Percentiles rank a stretch among this genome's conserved stretches.
phyloP scores from a whole-genome alignment of 2,888 invertebrate species.

The Leistus spinibarbis region DNA sequence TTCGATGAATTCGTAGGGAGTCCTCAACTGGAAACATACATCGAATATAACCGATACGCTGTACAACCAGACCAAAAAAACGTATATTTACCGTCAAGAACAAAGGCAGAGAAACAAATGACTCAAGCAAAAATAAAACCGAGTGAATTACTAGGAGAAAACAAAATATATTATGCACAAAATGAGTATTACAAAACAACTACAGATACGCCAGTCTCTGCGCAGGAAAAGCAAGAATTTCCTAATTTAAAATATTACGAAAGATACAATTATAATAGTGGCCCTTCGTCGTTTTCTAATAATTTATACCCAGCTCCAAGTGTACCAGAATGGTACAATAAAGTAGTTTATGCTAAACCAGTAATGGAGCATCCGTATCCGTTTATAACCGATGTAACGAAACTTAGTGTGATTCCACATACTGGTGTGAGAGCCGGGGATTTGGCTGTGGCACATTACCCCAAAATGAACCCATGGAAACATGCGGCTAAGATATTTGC shows the following conservation, averaged over 20 bases:
- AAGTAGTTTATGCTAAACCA: slow-evolving; percentile 46
- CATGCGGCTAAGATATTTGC: slow-evolving; percentile 69
- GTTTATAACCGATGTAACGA: slow-evolving; percentile 40
- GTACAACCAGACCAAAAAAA: slow-evolving; percentile 51
- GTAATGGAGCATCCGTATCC: slow-evolving; percentile 49
- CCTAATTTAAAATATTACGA: slow-evolving; percentile 19
- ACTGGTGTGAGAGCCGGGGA: slow-evolving; percentile 28
- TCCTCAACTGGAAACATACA: slow-evolving; percentile 59
- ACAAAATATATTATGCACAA: not conserved
- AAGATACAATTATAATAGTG: slow-evolving; percentile 4
- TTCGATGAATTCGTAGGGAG: slow-evolving; percentile 61
- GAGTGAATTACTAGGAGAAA: not conserved
- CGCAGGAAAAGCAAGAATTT: slow-evolving; percentile 28
- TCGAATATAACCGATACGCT: slow-evolving; percentile 58
- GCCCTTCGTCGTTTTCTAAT: slow-evolving; percentile 1
- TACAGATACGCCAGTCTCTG: not conserved
- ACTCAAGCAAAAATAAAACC: slow-evolving; percentile 4
- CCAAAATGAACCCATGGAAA: slow-evolving; percentile 62
- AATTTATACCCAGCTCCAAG: not conserved
- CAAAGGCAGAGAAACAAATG: not conserved
- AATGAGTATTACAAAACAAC: not conserved
- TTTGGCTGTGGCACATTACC: slow-evolving; percentile 65
- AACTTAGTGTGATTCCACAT: slow-evolving; percentile 17
- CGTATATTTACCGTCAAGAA: slow-evolving; percentile 39
- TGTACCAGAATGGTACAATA: slow-evolving; percentile 30